phyloP scores from a whole-genome alignment of 2,113 vertebrate genomes.

The Motacilla tschutschensis region DNA sequence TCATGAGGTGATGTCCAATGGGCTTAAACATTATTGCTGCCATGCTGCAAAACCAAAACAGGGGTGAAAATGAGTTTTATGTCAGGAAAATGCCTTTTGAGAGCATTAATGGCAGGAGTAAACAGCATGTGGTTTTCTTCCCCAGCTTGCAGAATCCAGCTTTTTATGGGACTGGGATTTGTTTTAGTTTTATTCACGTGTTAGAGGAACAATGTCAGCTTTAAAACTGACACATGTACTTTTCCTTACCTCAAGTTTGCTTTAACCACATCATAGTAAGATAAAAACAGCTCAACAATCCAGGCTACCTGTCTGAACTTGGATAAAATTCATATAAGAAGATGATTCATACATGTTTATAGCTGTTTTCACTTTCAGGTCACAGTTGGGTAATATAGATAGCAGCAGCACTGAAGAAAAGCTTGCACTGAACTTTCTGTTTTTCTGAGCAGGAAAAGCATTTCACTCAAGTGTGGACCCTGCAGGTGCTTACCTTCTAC shows the following conservation, averaged over 20 bases:
- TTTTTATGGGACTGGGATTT: background rate
- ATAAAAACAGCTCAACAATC: slow-evolving; percentile 12
- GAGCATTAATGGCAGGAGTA: background rate
- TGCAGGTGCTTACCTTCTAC: background rate
- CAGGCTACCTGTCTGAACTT: slow-evolving; percentile 37
- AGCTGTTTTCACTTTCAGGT: slow-evolving; percentile 43
- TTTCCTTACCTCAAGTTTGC: background rate
- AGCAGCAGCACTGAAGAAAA: background rate
- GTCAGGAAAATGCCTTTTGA: background rate
- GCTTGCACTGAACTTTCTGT: background rate
- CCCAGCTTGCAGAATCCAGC: background rate
- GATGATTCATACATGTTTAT: slow-evolving; percentile 24
- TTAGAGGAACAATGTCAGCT: background rate
- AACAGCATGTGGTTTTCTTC: background rate
- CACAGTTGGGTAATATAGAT: background rate
- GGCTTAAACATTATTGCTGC: background rate
- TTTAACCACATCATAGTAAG: background rate
- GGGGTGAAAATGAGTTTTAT: background rate
- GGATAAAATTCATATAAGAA: slow-evolving; percentile 16
- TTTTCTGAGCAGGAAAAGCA: background rate
- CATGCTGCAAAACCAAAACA: background rate
- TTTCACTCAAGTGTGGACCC: background rate
- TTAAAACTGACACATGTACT: background rate
- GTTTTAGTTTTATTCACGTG: background rate
- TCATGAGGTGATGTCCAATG: background rate